These are phyloP conservation scores for Opisthocomus hoazin DNA, from an alignment of 2,113 vertebrate species.

Conservation along the genomic window DNA sequence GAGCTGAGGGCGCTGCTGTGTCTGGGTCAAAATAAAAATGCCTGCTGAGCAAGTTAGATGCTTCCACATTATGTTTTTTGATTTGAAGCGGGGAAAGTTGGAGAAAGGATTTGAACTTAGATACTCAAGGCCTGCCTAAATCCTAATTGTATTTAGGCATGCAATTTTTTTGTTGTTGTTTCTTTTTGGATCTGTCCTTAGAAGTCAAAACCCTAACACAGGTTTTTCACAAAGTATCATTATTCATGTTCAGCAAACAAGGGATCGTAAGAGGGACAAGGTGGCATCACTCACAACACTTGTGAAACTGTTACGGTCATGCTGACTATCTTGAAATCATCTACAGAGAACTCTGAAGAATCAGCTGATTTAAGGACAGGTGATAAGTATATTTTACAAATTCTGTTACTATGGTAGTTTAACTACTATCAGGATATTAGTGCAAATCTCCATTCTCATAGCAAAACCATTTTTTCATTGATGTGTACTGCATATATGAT, in stretches of 20 bases:
- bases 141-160: not conserved
- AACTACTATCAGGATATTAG: not conserved
- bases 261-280: not conserved
- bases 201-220: not conserved
- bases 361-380: not conserved
- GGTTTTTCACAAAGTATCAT: not conserved
- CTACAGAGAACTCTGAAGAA: not conserved
- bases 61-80: fast-evolving
- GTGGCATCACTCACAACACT: not conserved
- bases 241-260: not conserved
- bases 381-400: not conserved
- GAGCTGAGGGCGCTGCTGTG: not conserved
- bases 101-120: not conserved
- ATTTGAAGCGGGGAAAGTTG: not conserved
- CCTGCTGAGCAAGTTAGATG: not conserved
- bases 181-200: not conserved
- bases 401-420: not conserved
- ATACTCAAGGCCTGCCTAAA: not conserved
- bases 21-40: not conserved
- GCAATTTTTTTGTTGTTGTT: not conserved
- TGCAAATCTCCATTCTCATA: not conserved
- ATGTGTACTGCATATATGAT: not conserved
- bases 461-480: not conserved
- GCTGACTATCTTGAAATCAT: not conserved
- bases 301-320: not conserved